phyloP scores from a whole-genome alignment of 2,888 invertebrate species.

The Drosophila melanosoma region DNA sequence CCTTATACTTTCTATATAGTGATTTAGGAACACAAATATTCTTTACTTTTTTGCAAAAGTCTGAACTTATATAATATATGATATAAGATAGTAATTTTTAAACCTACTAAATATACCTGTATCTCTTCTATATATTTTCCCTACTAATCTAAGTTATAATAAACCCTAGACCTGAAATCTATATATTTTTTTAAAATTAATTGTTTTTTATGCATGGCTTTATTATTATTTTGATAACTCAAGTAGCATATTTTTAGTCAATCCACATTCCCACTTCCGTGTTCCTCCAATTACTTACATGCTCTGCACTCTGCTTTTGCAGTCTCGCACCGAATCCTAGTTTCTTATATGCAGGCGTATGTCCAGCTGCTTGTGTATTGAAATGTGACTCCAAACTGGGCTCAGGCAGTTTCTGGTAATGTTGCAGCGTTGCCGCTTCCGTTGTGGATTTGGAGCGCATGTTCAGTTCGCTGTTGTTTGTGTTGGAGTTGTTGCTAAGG shows the following conservation, averaged over 20 bases:
- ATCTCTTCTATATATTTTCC: background rate
- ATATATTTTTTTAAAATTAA: background rate
- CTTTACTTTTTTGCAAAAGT: too few species aligned
- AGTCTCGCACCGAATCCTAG: constrained; percentile 69
- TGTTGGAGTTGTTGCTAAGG: constrained; percentile 26
- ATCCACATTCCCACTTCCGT: background rate
- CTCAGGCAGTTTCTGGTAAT: constrained; percentile 79
- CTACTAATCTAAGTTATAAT: background rate
- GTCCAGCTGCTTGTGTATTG: constrained; percentile 70
- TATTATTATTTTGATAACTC: background rate
- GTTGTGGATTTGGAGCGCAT: constrained; percentile 65
- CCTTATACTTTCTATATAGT: background rate
- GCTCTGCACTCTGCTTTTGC: constrained; percentile 54
- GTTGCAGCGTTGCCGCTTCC: constrained; percentile 72
- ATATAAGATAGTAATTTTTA: background rate
- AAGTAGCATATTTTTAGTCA: background rate
- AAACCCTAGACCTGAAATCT: background rate
- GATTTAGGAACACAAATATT: background rate
- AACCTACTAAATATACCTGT: background rate
- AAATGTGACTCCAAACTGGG: constrained; percentile 71
- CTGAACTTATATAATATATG: too few species aligned
- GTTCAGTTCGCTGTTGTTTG: constrained; percentile 52
- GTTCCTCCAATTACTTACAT: constrained; percentile 41
- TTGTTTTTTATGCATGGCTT: background rate
- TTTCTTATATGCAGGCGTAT: constrained; percentile 67